Conservation (phyloP, 2,113 vertebrate genomes). For the Pundamilia nyererei region DNA sequence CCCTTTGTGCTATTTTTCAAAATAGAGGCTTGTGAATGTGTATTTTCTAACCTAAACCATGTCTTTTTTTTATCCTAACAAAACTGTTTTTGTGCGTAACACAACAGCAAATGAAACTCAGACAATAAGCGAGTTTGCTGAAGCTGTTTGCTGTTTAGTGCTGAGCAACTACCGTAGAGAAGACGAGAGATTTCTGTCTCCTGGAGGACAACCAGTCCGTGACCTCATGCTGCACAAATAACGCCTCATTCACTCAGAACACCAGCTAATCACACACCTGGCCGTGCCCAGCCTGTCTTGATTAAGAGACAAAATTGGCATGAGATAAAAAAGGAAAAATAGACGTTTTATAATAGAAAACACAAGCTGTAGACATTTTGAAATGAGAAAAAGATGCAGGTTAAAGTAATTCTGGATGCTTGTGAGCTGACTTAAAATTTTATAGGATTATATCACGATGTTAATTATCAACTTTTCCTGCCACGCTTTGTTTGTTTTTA, state of each 20-base stretch:
- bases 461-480: not conserved
- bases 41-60: not conserved
- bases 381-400: not conserved
- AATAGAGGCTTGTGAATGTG: accelerated
- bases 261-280: not conserved
- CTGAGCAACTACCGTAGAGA: not conserved
- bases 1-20: not conserved
- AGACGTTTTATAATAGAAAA: not conserved
- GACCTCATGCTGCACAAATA: not conserved
- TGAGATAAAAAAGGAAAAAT: not conserved
- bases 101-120: not conserved
- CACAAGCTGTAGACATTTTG: not conserved
- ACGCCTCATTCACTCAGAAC: not conserved
- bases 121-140: not conserved
- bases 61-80: not conserved
- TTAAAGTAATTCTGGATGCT: not conserved
- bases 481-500: not conserved
- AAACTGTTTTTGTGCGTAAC: not conserved
- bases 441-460: not conserved
- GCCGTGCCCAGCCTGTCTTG: not conserved
- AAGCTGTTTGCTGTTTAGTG: not conserved
- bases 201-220: not conserved
- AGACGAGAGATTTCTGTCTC: not conserved
- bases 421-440: not conserved
- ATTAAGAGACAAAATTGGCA: not conserved